Evolutionary conservation across 2,113 vertebrate species (phyloP).

Genomic region (Zapus hudsonius): DNA sequence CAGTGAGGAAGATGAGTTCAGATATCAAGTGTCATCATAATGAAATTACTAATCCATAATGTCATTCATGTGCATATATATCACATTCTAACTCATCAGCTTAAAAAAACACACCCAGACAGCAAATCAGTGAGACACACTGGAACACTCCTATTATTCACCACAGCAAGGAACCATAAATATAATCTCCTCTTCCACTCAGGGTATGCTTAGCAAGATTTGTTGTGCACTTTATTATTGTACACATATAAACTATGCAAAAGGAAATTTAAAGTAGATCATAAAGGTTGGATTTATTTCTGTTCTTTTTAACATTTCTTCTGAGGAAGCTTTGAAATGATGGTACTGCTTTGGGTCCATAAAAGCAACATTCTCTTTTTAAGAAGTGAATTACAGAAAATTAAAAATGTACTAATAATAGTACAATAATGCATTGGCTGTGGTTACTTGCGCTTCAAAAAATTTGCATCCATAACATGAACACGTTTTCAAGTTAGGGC

Average conservation of each 20-base stretch:
- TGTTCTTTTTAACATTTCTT: constrained; percentile 26
- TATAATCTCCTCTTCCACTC: constrained; percentile 34
- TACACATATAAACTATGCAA: constrained; percentile 48
- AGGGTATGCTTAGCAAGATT: not conserved
- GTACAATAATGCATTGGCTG: not conserved
- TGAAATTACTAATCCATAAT: not conserved
- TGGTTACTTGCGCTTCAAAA: not conserved
- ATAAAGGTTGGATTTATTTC: not conserved
- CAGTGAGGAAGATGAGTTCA: constrained; percentile 18
- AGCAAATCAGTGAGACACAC: constrained; percentile 17
- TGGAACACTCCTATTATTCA: not conserved
- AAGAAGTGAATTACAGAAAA: constrained; percentile 27
- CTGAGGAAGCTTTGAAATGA: constrained; percentile 60
- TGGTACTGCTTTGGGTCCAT: constrained; percentile 40
- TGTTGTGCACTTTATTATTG: constrained; percentile 41
- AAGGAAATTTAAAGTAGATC: constrained; percentile 39
- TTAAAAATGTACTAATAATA: not conserved
- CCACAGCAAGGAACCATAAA: not conserved
- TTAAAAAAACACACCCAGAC: constrained; percentile 43
- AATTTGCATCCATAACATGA: constrained; percentile 17
- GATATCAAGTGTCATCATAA: not conserved
- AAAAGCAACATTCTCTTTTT: constrained; percentile 47
- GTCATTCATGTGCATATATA: not conserved
- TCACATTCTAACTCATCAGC: not conserved
- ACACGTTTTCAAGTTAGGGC: not conserved